Base-by-base conservation (phyloP, 2,888 invertebrate genomes). In the Ectemnius continuus region DNA sequence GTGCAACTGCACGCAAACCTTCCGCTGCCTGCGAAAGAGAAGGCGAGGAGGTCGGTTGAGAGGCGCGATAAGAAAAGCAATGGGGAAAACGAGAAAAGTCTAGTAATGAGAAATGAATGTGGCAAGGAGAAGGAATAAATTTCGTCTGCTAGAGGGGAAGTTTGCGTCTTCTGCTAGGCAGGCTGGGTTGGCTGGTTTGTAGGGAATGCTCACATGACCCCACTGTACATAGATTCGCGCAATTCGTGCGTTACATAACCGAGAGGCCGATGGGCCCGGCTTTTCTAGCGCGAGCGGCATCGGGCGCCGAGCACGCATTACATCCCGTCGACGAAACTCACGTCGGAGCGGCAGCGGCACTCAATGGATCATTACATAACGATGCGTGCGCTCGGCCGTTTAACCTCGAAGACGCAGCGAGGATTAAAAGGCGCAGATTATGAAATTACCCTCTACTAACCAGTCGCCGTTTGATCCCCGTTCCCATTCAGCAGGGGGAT, bases 401-500 rank as follows among this genome's bases (percentile, higher is more conserved):
- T 78, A 77, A 80, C 70, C 76, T 76, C 60, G 60, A 48, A 58
- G 45, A 20, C 36, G 20, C 26, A 16, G 8, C 8, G 23, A 57
- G 36, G 57, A 63, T 48, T 16, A 46, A 56, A 70, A 6, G 45
- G 20, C 45, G 58, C n/a, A 6, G 28, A 66, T 61, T 59, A n/a
- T 52, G 65, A 52, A 68, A 68, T 67, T 56, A 70, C 36, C 28
- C 11, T 70, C 4, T 69, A 82, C 85, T 82, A 64, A 86, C 85
- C 85, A 69, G 70, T 76, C 52, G 70, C 56, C 16, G 82, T 78
- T 66, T 63, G 79, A 18, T 80, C 79, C 58, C 84, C 81, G 47
- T 82, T 85, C 76, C 89, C 88, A 78, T 88, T 89, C 73, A 88
- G 79, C 81, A 90, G 65, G 36, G 88, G 87, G 78, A 86, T 88